Percentiles rank a stretch among this genome's conserved stretches.
phyloP scores from a whole-genome alignment of 2,888 invertebrate genomes.

The Amorpha juglandis region DNA sequence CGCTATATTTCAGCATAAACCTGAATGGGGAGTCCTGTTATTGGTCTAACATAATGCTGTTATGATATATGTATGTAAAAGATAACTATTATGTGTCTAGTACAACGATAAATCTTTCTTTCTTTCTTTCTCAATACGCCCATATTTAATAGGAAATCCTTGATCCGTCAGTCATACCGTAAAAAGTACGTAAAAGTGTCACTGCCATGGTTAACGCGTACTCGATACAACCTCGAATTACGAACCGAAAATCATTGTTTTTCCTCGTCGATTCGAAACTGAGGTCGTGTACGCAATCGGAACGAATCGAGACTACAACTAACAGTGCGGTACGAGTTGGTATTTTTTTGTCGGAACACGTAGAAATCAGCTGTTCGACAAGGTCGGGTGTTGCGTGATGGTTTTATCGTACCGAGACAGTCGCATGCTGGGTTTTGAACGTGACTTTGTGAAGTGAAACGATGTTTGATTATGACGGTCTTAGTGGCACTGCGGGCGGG shows the following conservation, averaged over 20 bases:
- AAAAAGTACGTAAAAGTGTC: slow-evolving; percentile 49
- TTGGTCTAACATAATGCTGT: no score
- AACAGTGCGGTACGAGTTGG: slow-evolving; percentile 12
- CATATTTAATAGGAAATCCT: slow-evolving; percentile 30
- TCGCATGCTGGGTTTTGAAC: not conserved
- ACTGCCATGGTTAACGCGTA: slow-evolving; percentile 60
- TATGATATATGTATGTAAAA: no score
- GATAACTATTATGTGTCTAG: no score
- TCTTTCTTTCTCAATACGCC: no score
- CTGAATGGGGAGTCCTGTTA: no score
- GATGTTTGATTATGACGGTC: not conserved
- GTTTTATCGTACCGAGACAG: not conserved
- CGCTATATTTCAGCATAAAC: no score
- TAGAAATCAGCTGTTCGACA: slow-evolving; percentile 64
- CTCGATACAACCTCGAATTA: slow-evolving; percentile 35
- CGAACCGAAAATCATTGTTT: slow-evolving; percentile 57
- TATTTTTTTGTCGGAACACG: slow-evolving; percentile 30
- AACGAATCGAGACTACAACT: slow-evolving; percentile 47
- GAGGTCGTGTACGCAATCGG: slow-evolving; percentile 61
- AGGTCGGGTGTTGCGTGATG: slow-evolving; percentile 49
- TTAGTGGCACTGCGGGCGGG: no score
- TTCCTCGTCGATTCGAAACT: slow-evolving; percentile 64
- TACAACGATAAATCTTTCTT: no score
- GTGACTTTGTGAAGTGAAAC: not conserved
- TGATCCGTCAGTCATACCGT: slow-evolving; percentile 39